These are phyloP conservation scores for Strongylocentrotus purpuratus DNA, from an alignment of 35 echinoderm and acorn worm genomes.

Conservation along the genomic window DNA sequence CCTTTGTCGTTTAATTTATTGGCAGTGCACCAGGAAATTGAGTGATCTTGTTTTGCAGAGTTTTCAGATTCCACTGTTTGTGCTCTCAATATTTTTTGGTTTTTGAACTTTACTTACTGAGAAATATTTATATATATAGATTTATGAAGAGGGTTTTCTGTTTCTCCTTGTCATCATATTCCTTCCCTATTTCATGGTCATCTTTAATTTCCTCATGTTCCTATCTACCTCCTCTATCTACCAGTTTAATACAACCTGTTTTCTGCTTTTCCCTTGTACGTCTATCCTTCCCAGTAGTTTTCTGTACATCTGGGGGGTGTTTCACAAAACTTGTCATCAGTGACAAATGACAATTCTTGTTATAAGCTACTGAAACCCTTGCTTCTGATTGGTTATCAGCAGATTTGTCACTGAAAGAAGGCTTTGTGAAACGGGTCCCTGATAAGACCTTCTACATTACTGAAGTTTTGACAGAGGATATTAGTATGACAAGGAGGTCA, in stretches of 20 bases:
- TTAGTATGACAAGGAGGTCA: not conserved
- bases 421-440: no score
- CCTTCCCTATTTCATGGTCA: not conserved
- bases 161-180: not conserved
- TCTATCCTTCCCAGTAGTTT: no score
- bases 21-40: not conserved
- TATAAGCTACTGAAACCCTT: no score
- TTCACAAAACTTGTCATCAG: no score
- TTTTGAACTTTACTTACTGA: no score
- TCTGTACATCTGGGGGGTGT: no score
- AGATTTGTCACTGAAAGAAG: no score
- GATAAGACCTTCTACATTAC: not conserved
- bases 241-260: not conserved
- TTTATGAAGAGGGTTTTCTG: no score
- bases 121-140: not conserved
- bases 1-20: no score
- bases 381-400: no score
- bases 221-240: not conserved
- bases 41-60: not conserved
- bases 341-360: no score
- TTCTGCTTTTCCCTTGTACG: no score
- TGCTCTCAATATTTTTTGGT: not conserved
- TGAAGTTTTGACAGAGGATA: not conserved
- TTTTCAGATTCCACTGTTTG: not conserved
- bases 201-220: not conserved